Evolutionary conservation across 2,888 invertebrate species (phyloP).

Genomic region (Sinhomidia bicolor): DNA sequence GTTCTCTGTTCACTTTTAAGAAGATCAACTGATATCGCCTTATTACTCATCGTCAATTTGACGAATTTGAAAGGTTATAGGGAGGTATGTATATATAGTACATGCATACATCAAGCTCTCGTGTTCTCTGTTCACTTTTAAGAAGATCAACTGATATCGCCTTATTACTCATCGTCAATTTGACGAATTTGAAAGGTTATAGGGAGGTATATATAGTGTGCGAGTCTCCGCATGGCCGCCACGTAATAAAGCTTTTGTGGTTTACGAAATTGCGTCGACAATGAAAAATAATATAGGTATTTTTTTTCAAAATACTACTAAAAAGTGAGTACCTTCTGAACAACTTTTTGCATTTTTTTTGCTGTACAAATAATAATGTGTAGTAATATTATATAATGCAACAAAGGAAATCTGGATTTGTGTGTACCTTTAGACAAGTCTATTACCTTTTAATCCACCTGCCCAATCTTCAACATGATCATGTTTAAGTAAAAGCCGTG

Average conservation of each 20-base stretch:
- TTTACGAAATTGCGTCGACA: neutral
- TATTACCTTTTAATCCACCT: constrained; percentile 53
- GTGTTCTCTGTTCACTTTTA: constrained; percentile 1
- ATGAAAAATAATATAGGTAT: neutral
- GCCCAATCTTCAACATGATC: constrained; percentile 9
- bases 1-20: too few species aligned
- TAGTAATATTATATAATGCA: too few species aligned
- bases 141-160: neutral
- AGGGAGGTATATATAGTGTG: neutral
- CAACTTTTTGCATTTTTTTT: too few species aligned
- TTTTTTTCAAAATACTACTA: too few species aligned
- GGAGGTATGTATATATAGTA: neutral
- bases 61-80: constrained; percentile 11
- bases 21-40: neutral
- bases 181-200: constrained; percentile 20
- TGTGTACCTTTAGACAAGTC: constrained; percentile 38
- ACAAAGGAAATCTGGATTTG: constrained; percentile 33
- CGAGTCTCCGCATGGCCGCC: neutral
- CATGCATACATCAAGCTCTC: constrained; percentile 1
- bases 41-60: constrained; percentile 24
- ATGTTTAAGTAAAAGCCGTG: constrained; percentile 28
- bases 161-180: constrained; percentile 13
- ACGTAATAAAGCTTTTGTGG: neutral
- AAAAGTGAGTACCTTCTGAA: too few species aligned
- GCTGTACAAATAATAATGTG: too few species aligned